Percentiles rank a stretch among this genome's conserved stretches.
Conservation (phyloP, 2,797 vertebrate species). For the Pogoniulus pusillus region DNA sequence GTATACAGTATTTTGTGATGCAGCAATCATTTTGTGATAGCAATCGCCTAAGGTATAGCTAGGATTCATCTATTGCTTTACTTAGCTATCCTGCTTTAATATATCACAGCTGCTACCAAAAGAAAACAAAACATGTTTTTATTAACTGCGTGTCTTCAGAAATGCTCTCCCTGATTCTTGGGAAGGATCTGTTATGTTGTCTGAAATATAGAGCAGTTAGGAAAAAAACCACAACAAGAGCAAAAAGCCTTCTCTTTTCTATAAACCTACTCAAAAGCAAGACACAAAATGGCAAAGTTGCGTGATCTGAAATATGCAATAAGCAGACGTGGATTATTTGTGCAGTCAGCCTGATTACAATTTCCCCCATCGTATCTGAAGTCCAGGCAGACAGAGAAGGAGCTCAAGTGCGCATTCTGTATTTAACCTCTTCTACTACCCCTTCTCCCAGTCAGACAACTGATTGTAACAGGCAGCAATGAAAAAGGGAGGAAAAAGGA, state of each 20-base stretch:
- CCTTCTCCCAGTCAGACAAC: background rate
- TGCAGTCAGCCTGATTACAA: rapidly evolving
- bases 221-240: background rate
- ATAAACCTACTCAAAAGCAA: background rate
- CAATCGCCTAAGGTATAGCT: background rate
- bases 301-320: background rate
- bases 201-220: background rate
- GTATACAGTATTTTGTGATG: background rate
- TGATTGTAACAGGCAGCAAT: background rate
- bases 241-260: background rate
- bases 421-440: background rate
- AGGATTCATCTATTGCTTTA: background rate
- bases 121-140: background rate
- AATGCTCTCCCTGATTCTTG: background rate
- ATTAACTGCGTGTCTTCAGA: background rate
- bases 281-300: background rate
- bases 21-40: too few relatives aligned
- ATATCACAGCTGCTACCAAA: background rate
- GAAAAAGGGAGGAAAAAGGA: background rate
- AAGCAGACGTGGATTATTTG: background rate
- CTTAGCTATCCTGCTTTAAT: background rate
- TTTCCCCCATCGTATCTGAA: background rate
- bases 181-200: background rate
- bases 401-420: background rate
- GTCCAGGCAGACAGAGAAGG: background rate